A percentile compares a stretch with the other conserved stretches of the same genome.
Conservation (phyloP, 2,888 invertebrate genomes). For the Pteria penguin region DNA sequence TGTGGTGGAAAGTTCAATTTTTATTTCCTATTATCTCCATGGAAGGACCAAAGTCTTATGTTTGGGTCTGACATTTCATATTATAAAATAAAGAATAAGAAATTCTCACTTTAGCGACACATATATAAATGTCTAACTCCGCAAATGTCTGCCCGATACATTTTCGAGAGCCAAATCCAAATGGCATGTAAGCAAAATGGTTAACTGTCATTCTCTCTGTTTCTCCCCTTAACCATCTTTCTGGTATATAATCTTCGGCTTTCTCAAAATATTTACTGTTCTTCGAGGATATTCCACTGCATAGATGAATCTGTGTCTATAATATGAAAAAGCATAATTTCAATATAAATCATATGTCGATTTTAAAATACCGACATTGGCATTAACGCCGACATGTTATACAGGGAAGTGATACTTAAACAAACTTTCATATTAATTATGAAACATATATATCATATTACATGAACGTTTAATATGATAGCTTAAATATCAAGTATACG, state of each 20-base stretch:
- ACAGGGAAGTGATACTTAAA: too few relatives aligned
- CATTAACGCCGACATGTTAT: too few relatives aligned
- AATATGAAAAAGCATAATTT: constrained; percentile 12
- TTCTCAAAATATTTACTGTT: constrained; percentile 83
- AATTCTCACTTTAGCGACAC: constrained; percentile 67
- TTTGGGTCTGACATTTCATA: too few relatives aligned
- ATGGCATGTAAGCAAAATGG: constrained; percentile 57
- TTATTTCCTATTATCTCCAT: too few relatives aligned
- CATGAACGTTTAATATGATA: too few relatives aligned
- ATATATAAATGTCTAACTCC: constrained; percentile 84
- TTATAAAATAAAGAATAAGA: background rate
- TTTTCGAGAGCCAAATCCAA: constrained; percentile 63
- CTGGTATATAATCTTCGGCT: constrained; percentile 76
- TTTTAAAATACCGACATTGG: too few relatives aligned
- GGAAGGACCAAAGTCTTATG: too few relatives aligned
- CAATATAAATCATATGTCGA: too few relatives aligned
- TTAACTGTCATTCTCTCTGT: constrained; percentile 21
- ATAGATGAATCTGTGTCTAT: constrained; percentile 76
- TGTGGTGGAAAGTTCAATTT: too few relatives aligned
- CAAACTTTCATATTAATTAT: too few relatives aligned
- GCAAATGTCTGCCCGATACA: constrained; percentile 79
- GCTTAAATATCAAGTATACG: too few relatives aligned
- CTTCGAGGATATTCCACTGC: constrained; percentile 72
- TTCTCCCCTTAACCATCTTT: constrained; percentile 58
- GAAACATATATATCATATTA: too few relatives aligned